Conservation (phyloP, 2,888 invertebrate species). For the Gryllus longicercus region DNA sequence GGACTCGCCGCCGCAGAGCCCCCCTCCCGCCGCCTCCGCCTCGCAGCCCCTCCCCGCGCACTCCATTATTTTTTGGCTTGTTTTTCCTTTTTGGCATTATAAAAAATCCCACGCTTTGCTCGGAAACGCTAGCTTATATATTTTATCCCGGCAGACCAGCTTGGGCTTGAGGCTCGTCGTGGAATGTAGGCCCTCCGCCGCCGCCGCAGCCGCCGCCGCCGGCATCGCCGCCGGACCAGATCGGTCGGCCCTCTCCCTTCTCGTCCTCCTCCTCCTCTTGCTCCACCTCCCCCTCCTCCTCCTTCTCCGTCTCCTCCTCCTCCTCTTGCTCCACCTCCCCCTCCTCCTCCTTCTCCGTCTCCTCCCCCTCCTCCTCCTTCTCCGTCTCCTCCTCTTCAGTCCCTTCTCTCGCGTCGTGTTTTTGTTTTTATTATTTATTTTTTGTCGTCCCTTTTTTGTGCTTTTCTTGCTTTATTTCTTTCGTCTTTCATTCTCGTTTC, state of each 20-base stretch:
- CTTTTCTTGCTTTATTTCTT: slow-evolving; percentile 10
- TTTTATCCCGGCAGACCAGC: background rate
- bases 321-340: no score
- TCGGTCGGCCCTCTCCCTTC: slow-evolving; percentile 12
- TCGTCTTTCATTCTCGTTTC: slow-evolving; percentile 19
- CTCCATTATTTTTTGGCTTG: slow-evolving; percentile 17
- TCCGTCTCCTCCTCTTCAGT: no score
- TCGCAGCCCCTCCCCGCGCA: background rate
- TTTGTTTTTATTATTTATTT: background rate
- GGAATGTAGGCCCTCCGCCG: background rate
- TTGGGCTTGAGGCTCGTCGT: no score
- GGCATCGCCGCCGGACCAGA: background rate
- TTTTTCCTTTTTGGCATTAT: background rate
- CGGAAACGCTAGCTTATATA: slow-evolving; percentile 24
- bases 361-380: no score
- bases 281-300: no score
- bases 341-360: no score
- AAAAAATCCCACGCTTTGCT: slow-evolving; percentile 22
- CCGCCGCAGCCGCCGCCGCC: background rate
- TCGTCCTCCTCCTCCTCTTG: background rate
- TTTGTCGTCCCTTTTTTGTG: background rate
- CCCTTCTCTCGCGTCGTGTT: slow-evolving; percentile 21
- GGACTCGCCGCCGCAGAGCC: no score
- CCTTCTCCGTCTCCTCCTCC: no score
- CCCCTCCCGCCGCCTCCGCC: background rate